Evolutionary conservation across 2,113 vertebrate species (phyloP).

Genomic region (Condylura cristata): DNA sequence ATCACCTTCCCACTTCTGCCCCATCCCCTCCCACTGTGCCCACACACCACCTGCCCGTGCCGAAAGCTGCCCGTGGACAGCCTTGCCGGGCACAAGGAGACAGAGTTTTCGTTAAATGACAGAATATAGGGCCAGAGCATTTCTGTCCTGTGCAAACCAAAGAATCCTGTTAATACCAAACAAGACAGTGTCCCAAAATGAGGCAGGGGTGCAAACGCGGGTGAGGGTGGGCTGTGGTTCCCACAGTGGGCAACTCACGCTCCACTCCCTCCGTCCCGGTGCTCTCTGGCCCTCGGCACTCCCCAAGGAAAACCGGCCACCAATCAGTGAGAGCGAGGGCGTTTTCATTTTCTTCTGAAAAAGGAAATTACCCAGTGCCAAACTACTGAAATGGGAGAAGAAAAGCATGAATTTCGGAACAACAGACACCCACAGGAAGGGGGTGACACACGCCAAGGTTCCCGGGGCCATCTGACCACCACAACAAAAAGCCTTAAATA

Average conservation of each 20-base stretch:
- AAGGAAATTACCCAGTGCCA: not conserved
- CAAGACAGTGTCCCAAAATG: not conserved
- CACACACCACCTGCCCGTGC: not conserved
- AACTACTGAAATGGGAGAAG: not conserved
- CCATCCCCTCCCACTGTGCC: not conserved
- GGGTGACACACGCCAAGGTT: not conserved
- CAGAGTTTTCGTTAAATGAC: accelerated
- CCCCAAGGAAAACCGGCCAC: not conserved
- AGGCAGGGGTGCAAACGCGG: not conserved
- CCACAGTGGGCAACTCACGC: not conserved
- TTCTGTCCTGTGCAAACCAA: no score
- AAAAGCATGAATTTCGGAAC: not conserved
- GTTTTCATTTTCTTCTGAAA: not conserved
- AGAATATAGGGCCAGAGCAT: no score
- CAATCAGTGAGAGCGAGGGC: not conserved
- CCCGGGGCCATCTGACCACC: not conserved
- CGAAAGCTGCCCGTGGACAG: accelerated
- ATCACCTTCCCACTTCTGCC: not conserved
- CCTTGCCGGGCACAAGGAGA: accelerated
- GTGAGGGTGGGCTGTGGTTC: not conserved
- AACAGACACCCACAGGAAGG: accelerated
- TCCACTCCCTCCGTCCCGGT: not conserved
- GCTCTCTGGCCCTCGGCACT: not conserved
- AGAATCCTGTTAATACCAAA: no score
- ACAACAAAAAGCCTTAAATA: not conserved